These are phyloP conservation scores for Neoaliturus tenellus DNA, from an alignment of 2,888 invertebrate species.

Conservation along the genomic window DNA sequence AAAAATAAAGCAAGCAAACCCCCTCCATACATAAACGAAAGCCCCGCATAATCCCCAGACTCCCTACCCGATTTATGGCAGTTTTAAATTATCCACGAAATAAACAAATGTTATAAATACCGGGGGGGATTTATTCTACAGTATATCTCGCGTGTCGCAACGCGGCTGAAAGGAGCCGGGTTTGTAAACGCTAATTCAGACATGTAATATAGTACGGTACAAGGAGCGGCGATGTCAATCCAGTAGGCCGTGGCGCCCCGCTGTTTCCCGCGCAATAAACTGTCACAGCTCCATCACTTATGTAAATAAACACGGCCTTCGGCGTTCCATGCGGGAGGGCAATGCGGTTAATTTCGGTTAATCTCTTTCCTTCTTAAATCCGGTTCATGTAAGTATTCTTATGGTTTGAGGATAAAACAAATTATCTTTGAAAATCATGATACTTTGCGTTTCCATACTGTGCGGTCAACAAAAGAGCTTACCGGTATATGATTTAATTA, in stretches of 20 bases:
- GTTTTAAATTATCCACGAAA: neutral
- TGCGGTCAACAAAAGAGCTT: too few species aligned
- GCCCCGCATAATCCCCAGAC: neutral
- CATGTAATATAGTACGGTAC: conserved; percentile 23
- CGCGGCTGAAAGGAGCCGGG: neutral
- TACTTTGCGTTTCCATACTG: too few species aligned
- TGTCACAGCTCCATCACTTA: conserved; percentile 5
- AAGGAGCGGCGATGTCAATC: conserved; percentile 15
- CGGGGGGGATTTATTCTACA: neutral
- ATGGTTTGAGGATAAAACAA: too few species aligned
- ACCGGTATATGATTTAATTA: too few species aligned
- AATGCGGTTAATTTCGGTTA: too few species aligned
- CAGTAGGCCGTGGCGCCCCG: conserved; percentile 18
- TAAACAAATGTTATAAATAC: neutral
- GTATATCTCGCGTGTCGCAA: neutral
- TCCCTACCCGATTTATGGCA: neutral
- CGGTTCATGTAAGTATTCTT: too few species aligned
- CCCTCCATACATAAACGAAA: neutral
- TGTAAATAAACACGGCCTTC: neutral
- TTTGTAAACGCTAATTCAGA: neutral
- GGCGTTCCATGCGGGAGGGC: too few species aligned
- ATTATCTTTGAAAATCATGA: too few species aligned
- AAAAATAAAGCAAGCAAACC: neutral
- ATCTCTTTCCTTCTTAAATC: too few species aligned
- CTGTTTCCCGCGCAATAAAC: conserved; percentile 10